phyloP scores from a whole-genome alignment of 1,140 invertebrate species.

The Cylas formicarius region DNA sequence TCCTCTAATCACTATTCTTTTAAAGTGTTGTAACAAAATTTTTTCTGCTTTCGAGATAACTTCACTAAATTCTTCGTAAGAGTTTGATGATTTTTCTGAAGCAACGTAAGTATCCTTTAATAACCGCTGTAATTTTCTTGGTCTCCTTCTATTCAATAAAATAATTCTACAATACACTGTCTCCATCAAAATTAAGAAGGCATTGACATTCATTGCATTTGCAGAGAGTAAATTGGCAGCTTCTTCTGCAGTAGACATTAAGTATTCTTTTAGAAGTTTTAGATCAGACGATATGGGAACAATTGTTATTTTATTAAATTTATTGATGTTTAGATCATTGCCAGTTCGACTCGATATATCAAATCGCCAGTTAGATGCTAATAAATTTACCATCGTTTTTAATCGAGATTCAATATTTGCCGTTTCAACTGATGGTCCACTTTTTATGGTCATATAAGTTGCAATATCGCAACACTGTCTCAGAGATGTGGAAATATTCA shows the following conservation, averaged over 20 bases:
- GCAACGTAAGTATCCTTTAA: conserved; percentile 2
- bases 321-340: conserved; percentile 32
- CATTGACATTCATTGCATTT: conserved; percentile 10
- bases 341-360: conserved; percentile 29
- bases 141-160: conserved; percentile 30
- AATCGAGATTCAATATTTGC: conserved; percentile 22
- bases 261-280: conserved; percentile 35
- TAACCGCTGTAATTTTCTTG: conserved; percentile 29
- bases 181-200: conserved; percentile 26
- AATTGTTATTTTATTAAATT: conserved; percentile 37
- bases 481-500: conserved; percentile 25
- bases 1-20: conserved; percentile 21
- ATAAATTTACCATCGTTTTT: conserved; percentile 24
- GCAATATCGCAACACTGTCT: conserved; percentile 29
- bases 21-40: conserved; percentile 18
- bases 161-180: conserved; percentile 28
- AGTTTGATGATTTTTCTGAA: conserved; percentile 6
- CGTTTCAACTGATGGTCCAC: conserved; percentile 7
- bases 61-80: conserved; percentile 16
- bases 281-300: conserved; percentile 36
- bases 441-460: conserved; percentile 8
- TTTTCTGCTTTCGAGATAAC: conserved; percentile 16
- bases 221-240: too few species aligned
- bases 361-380: conserved; percentile 24
- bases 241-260: conserved; percentile 20